Percentiles rank a stretch among this genome's conserved stretches.
These are phyloP conservation scores for Mesorhabditis sp. DNA, from an alignment of 2,888 invertebrate genomes.

Conservation along the genomic window DNA sequence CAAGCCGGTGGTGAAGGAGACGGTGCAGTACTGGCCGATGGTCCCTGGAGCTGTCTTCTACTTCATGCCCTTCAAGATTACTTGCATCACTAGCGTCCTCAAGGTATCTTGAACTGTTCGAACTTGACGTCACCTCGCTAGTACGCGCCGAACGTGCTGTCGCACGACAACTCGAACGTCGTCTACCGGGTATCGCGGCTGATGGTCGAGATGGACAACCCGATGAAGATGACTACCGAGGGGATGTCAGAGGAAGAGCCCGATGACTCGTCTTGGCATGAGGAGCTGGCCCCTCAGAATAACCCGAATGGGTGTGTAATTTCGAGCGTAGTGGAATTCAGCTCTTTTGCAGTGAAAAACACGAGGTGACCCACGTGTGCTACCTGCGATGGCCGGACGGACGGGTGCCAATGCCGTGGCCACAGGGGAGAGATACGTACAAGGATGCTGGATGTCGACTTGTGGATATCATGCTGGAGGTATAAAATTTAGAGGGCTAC, in stretches of 20 bases:
- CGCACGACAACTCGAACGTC: constrained; percentile 8
- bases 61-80: constrained; percentile 22
- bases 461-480: constrained; percentile 13
- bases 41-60: constrained; percentile 13
- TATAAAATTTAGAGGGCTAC: too few species aligned
- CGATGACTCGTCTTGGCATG: background rate
- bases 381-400: constrained; percentile 25
- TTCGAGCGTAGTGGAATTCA: background rate
- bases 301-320: background rate
- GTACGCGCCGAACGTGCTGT: constrained; percentile 6
- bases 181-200: constrained; percentile 24
- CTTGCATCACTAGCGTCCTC: constrained; percentile 13
- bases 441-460: constrained; percentile 15
- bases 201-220: constrained; percentile 15
- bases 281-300: background rate
- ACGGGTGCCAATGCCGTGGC: constrained; percentile 20
- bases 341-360: background rate
- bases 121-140: background rate
- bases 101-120: background rate
- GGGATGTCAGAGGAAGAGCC: too few species aligned
- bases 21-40: constrained; percentile 27
- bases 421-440: background rate
- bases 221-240: constrained; percentile 7
- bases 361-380: constrained; percentile 4
- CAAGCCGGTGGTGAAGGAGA: background rate